phyloP scores from a whole-genome alignment of 2,888 invertebrate species.

The Chrysopilus asiliformis region DNA sequence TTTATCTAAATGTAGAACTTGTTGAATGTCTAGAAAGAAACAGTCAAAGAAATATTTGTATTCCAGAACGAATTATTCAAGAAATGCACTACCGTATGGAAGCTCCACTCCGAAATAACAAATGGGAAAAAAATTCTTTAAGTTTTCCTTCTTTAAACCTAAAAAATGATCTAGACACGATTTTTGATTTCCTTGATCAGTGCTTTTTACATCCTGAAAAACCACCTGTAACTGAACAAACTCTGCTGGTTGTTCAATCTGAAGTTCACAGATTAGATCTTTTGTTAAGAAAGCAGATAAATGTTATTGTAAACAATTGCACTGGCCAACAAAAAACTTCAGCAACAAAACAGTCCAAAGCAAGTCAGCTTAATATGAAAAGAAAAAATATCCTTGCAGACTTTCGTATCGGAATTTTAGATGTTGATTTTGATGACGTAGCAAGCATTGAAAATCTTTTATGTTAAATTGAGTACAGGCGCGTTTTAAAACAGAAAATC shows the following conservation, averaged over 20 bases:
- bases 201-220: constrained; percentile 6
- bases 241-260: constrained; percentile 10
- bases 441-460: too few relatives aligned
- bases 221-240: too few relatives aligned
- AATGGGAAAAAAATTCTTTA: constrained; percentile 13
- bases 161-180: neutral
- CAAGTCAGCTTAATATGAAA: neutral
- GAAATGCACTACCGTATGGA: constrained; percentile 25
- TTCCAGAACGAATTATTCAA: constrained; percentile 19
- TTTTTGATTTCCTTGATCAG: constrained; percentile 8
- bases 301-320: constrained; percentile 11
- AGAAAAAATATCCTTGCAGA: too few relatives aligned
- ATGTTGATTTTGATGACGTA: too few relatives aligned
- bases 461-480: too few relatives aligned
- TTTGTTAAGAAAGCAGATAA: constrained; percentile 22
- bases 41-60: constrained; percentile 12
- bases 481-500: too few relatives aligned
- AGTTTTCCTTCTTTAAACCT: neutral
- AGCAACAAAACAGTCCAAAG: constrained; percentile 9
- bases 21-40: constrained; percentile 19
- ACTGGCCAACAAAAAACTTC: neutral
- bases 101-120: constrained; percentile 15
- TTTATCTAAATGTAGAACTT: constrained; percentile 19
- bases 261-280: constrained; percentile 20
- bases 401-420: too few relatives aligned